These are phyloP conservation scores for Pygocentrus nattereri DNA, from an alignment of 2,797 vertebrate species.

Conservation along the genomic window DNA sequence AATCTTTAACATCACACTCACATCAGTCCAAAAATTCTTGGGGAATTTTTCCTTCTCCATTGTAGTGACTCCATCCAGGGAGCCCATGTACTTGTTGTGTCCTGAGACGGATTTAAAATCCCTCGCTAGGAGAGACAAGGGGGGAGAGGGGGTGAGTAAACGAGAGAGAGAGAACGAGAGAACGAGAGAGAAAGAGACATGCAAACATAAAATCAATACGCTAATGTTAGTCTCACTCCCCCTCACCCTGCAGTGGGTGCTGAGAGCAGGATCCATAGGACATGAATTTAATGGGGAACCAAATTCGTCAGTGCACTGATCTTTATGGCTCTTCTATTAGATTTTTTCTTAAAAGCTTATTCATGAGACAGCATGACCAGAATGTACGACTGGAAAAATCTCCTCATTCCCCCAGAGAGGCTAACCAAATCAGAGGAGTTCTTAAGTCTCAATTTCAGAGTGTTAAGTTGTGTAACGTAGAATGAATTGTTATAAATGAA, in stretches of 20 bases:
- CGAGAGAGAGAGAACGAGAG: slow-evolving; percentile 63
- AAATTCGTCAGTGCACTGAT: slow-evolving; percentile 69
- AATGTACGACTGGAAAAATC: slow-evolving; percentile 69
- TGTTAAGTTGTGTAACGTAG: neutral
- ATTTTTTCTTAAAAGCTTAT: slow-evolving; percentile 77
- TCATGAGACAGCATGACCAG: slow-evolving; percentile 78
- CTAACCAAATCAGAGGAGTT: slow-evolving; percentile 18
- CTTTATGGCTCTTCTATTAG: slow-evolving; percentile 85
- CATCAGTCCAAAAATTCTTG: slow-evolving; percentile 85
- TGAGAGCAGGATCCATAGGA: slow-evolving; percentile 80
- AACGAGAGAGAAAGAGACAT: slow-evolving; percentile 71
- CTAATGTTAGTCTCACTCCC: slow-evolving; percentile 80
- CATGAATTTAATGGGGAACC: slow-evolving; percentile 71
- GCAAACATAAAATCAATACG: slow-evolving; percentile 84
- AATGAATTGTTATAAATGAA: slow-evolving; percentile 6
- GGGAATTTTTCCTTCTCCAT: slow-evolving; percentile 86
- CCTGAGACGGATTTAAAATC: slow-evolving; percentile 78
- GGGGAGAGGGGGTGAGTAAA: neutral
- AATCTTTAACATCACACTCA: slow-evolving; percentile 70
- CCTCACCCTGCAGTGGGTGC: slow-evolving; percentile 69
- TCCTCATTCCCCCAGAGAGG: neutral
- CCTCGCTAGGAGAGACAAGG: slow-evolving; percentile 67
- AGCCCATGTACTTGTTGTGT: slow-evolving; percentile 72
- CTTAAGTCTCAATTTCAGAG: slow-evolving; percentile 66
- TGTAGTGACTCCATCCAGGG: slow-evolving; percentile 74